Evolutionary conservation across 2,888 invertebrate genomes (phyloP).

Genomic region (Cheilosia grossa): DNA sequence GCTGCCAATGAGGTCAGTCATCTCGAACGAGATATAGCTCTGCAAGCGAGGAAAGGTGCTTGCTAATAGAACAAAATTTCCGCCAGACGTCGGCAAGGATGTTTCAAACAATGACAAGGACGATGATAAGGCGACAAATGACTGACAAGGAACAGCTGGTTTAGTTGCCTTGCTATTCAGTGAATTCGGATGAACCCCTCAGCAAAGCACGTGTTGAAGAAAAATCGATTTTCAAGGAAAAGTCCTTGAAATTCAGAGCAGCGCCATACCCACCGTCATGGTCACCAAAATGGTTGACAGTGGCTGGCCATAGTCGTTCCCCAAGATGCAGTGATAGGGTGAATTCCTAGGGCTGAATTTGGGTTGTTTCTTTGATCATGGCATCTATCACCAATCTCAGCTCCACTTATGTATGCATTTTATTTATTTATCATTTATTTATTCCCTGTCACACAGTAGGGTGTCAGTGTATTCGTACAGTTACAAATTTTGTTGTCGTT

Average conservation of each 20-base stretch:
- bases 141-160: slow-evolving; percentile 39
- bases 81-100: slow-evolving; percentile 42
- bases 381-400: too few relatives aligned
- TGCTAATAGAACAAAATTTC: background rate
- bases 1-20: slow-evolving; percentile 53
- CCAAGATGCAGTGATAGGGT: too few relatives aligned
- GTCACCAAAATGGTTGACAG: background rate
- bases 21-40: slow-evolving; percentile 6
- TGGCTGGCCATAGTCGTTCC: slow-evolving; percentile 1
- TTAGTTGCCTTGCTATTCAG: slow-evolving; percentile 2
- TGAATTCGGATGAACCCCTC: slow-evolving; percentile 26
- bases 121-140: background rate
- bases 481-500: too few relatives aligned
- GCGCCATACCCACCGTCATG: background rate
- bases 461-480: too few relatives aligned
- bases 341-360: too few relatives aligned
- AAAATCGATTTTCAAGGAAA: slow-evolving; percentile 53
- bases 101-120: background rate
- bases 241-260: slow-evolving; percentile 52
- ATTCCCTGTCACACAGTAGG: too few relatives aligned
- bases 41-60: background rate
- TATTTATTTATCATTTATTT: too few relatives aligned
- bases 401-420: too few relatives aligned
- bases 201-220: slow-evolving; percentile 20
- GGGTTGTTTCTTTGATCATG: too few relatives aligned